Conservation (phyloP, 2,113 vertebrate genomes). For the Camarhynchus parvulus region DNA sequence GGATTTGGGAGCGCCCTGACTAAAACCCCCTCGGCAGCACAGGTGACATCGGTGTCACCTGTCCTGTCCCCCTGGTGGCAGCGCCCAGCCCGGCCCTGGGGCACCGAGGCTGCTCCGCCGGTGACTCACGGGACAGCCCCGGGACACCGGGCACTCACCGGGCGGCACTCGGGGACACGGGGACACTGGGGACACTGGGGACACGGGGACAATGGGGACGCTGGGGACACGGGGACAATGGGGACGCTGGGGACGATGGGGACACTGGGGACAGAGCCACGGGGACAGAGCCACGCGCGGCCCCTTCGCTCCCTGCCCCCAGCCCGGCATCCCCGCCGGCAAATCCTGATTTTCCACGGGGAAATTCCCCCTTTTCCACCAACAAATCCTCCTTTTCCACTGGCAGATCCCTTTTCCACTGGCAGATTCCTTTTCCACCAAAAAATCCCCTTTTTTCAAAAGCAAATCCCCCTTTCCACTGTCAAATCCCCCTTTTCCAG, state of each 20-base stretch:
- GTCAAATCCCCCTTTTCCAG: too few relatives aligned
- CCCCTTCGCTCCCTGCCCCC: too few relatives aligned
- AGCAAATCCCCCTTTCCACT: neutral
- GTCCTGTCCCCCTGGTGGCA: neutral
- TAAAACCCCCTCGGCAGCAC: rapidly evolving
- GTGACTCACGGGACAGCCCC: neutral
- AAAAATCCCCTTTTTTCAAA: too few relatives aligned
- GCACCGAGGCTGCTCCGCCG: neutral
- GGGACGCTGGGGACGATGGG: too few relatives aligned
- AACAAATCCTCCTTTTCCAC: too few relatives aligned
- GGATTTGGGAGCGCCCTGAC: neutral
- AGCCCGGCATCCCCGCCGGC: rapidly evolving
- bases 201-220: too few relatives aligned
- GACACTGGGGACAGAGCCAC: too few relatives aligned
- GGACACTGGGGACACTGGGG: rapidly evolving
- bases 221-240: too few relatives aligned
- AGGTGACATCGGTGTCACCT: rapidly evolving
- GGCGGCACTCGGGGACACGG: neutral
- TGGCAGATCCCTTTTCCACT: neutral
- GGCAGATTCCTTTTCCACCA: neutral
- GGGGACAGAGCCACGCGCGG: rapidly evolving
- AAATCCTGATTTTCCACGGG: neutral
- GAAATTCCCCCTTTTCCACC: neutral
- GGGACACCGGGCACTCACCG: neutral
- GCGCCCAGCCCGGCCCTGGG: neutral